These are phyloP conservation scores for Luperina nickerlii DNA, from an alignment of 2,888 invertebrate species.

Conservation along the genomic window DNA sequence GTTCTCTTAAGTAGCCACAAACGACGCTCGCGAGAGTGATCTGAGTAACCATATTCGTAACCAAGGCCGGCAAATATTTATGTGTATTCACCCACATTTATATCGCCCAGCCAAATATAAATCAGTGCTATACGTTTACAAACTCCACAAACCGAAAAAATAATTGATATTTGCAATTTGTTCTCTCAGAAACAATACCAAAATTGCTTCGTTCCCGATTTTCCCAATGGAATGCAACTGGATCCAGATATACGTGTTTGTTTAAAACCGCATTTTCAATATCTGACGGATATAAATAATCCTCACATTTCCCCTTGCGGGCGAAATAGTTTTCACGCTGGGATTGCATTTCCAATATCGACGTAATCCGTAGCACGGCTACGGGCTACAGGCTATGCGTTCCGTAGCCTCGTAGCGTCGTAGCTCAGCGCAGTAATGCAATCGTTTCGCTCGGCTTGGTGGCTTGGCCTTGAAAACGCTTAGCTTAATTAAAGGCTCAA, in stretches of 20 bases:
- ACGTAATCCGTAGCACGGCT: conserved; percentile 53
- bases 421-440: conserved; percentile 38
- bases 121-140: conserved; percentile 18
- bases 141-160: conserved; percentile 20
- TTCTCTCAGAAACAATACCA: conserved; percentile 1
- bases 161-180: conserved; percentile 22
- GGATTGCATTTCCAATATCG: conserved; percentile 59
- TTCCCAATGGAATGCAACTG: conserved; percentile 31
- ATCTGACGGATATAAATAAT: conserved; percentile 54
- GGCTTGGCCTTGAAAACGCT: conserved; percentile 23
- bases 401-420: conserved; percentile 46
- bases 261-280: conserved; percentile 49
- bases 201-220: not conserved
- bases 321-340: conserved; percentile 60
- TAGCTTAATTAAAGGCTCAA: conserved; percentile 53
- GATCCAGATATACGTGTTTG: conserved; percentile 38
- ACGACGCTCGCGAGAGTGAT: conserved; percentile 42
- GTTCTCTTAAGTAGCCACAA: conserved; percentile 18
- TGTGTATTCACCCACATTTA: conserved; percentile 18
- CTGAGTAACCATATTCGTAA: conserved; percentile 24
- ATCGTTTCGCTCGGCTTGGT: conserved; percentile 28
- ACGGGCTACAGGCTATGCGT: conserved; percentile 39
- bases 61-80: conserved; percentile 36
- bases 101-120: conserved; percentile 24
- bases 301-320: conserved; percentile 48